phyloP scores from a whole-genome alignment of 2,797 vertebrate species.

The Acanthurus tractus region DNA sequence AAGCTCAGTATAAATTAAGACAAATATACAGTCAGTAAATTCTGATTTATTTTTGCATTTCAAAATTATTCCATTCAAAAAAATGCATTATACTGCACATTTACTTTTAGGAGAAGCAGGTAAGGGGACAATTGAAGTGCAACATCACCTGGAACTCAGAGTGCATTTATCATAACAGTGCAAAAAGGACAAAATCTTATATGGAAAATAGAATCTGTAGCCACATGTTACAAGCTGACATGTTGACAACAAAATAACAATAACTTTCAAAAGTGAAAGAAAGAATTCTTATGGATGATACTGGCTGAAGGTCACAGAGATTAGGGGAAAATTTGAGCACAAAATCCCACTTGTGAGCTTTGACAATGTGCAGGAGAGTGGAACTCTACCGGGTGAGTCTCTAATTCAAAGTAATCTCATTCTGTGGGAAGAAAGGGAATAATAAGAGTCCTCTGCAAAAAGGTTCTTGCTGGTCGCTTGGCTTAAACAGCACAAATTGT shows the following conservation, averaged over 20 bases:
- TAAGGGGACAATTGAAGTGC: slow-evolving; percentile 23
- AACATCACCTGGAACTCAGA: slow-evolving; percentile 37
- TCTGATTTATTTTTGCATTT: slow-evolving; percentile 56
- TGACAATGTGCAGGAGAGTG: slow-evolving; percentile 53
- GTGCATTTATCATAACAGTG: slow-evolving; percentile 47
- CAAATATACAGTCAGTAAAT: slow-evolving; percentile 42
- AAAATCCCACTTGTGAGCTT: slow-evolving; percentile 52
- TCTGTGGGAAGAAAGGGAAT: slow-evolving; percentile 28
- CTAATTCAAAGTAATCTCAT: slow-evolving; percentile 45
- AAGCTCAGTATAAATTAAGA: slow-evolving; percentile 30
- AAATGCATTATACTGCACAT: slow-evolving; percentile 32
- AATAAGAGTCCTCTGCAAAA: slow-evolving; percentile 42
- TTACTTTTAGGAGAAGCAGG: slow-evolving; percentile 45
- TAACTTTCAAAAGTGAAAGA: slow-evolving; percentile 36
- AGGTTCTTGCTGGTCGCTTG: slow-evolving; percentile 57
- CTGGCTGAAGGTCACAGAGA: slow-evolving; percentile 50
- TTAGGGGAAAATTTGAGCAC: slow-evolving; percentile 24
- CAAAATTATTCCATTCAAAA: slow-evolving; percentile 46
- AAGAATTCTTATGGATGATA: slow-evolving; percentile 11
- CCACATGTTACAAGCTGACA: slow-evolving; percentile 33
- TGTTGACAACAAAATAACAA: slow-evolving; percentile 45
- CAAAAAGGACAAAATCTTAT: slow-evolving; percentile 21
- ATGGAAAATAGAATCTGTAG: slow-evolving; percentile 40
- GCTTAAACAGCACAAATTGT: slow-evolving; percentile 32
- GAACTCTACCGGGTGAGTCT: slow-evolving; percentile 32